Evolutionary conservation across 2,888 invertebrate genomes (phyloP).

Genomic region (Quadroppia sp.): DNA sequence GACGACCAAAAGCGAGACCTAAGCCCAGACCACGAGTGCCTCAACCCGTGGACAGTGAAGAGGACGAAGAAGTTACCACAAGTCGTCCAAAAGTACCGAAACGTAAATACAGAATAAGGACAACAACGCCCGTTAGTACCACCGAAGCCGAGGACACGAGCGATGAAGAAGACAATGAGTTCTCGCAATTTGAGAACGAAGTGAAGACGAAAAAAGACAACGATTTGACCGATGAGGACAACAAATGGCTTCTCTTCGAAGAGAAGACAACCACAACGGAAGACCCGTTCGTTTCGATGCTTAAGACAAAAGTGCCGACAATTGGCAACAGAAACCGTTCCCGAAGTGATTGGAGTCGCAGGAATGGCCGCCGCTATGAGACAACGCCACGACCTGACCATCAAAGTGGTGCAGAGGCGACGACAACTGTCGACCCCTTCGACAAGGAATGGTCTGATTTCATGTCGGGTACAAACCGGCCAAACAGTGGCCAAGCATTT

Average conservation of each 20-base stretch:
- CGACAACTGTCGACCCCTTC: not conserved
- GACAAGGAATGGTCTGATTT: conserved; percentile 12
- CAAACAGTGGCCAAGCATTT: not conserved
- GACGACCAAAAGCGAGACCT: not conserved
- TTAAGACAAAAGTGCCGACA: not conserved
- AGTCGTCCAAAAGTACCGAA: conserved; percentile 1
- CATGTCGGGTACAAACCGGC: not conserved
- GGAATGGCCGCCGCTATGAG: not conserved
- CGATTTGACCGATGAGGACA: not conserved
- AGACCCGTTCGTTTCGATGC: not conserved
- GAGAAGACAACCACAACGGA: conserved; percentile 5
- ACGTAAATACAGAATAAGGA: not conserved
- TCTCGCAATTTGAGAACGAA: not conserved
- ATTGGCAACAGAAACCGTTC: not conserved
- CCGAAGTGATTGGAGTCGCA: not conserved
- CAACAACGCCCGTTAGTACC: not conserved
- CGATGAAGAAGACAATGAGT: not conserved
- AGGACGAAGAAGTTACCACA: not conserved
- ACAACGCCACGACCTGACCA: not conserved
- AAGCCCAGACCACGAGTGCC: not conserved
- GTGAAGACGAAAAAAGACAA: not conserved
- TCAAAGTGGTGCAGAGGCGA: not conserved
- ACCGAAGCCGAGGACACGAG: not conserved
- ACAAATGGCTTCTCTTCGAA: conserved; percentile 3
- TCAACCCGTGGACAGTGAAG: not conserved